Evolutionary conservation across 92 coral and sea anemone species (phyloP).

Genomic region (Parazoanthus atlanticus): DNA sequence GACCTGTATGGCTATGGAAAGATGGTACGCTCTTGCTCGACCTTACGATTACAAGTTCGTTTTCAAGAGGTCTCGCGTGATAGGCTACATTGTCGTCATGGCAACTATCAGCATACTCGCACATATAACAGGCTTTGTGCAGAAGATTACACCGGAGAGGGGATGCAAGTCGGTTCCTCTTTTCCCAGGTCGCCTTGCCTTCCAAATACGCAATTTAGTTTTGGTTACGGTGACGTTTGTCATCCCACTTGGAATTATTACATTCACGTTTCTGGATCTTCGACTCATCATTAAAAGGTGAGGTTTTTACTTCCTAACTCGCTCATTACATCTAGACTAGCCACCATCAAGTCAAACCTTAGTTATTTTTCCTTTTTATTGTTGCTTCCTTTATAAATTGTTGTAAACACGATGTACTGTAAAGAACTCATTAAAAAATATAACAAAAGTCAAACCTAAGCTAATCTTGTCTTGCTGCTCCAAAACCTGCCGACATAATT

Average conservation of each 20-base stretch:
- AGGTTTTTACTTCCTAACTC: background rate
- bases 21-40: conserved; percentile 18
- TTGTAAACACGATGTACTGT: too few relatives aligned
- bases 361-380: too few relatives aligned
- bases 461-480: too few relatives aligned
- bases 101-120: background rate
- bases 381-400: too few relatives aligned
- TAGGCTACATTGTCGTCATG: background rate
- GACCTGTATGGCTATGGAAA: conserved; percentile 24
- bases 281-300: background rate
- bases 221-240: background rate
- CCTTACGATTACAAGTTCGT: conserved; percentile 16
- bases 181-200: background rate
- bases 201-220: background rate
- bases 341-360: too few relatives aligned
- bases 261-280: background rate
- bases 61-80: conserved; percentile 15
- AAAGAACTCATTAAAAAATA: too few relatives aligned
- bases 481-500: too few relatives aligned
- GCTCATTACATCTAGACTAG: too few relatives aligned
- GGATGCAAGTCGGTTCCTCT: conserved; percentile 11
- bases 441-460: too few relatives aligned
- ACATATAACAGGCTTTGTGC: conserved; percentile 11
- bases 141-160: conserved; percentile 18
- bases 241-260: background rate